Evolutionary conservation across 2,113 vertebrate genomes (phyloP), one percentile per base, ranked within the genome.

Genomic region (Ariopsis seemanni): DNA sequence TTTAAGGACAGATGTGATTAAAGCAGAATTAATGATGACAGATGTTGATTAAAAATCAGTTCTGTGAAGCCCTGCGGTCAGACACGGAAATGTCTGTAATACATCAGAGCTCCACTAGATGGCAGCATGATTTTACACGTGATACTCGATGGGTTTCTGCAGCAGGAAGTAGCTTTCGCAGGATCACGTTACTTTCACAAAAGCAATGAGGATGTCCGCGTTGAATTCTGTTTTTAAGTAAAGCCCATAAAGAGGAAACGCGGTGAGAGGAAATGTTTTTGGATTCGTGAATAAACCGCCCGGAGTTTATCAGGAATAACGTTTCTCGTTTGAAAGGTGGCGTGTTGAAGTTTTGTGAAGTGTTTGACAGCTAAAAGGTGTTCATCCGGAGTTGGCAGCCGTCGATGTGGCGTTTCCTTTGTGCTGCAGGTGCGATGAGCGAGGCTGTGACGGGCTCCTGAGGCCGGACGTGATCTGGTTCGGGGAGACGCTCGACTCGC

Each of bases 401-500:
- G 7, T 7, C 8, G 7, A 10, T n/a, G 57, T n/a, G 8, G 1
- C 7, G 4, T 52, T 71, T 15, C 2, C 17, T 72, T 22, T 1
- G 18, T 48, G 48, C 12, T 74, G 14, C 77, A 99, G 98, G 93
- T 99, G 98, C 80, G 94, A 96, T 34, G 95, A 97, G 82, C 92
- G 92, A 0, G 95, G 95, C 30, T 99, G 98, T 55, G 94, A 90
- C 0, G 98, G 97, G 86, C 96, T 99, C 78, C 95, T 99, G 87
- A 95, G 98, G 25, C 98, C 98, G 15, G 96, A 99, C 0, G 97
- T 99, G 0, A 97, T 99, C 75, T 99, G 98, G 96, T 99, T 99
- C 60, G 98, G 98, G 0, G 98, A 99, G 90, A 96, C 96, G 52
- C 94, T 99, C 93, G 97, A 99, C 91, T 96, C 97, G 0, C 93